Conservation (phyloP, 1,140 invertebrate genomes). For the Bombus pascuorum region DNA sequence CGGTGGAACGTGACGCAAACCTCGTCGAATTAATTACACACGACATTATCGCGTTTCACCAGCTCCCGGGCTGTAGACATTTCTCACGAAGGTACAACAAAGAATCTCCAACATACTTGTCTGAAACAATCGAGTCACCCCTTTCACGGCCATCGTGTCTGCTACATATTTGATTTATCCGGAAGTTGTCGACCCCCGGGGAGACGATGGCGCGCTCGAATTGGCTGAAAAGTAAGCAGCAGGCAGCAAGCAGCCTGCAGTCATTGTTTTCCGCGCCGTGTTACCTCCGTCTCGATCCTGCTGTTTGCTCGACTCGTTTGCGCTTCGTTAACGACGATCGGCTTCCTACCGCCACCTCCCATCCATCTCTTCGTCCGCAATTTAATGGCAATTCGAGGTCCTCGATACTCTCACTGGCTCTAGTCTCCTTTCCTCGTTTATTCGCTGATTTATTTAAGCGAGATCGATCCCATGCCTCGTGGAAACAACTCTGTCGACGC, state of each 20-base stretch:
- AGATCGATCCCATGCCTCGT: not conserved
- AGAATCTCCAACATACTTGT: slow-evolving; percentile 24
- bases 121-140: not conserved
- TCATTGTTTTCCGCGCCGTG: slow-evolving; percentile 54
- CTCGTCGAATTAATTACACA: slow-evolving; percentile 62
- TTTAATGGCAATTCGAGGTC: slow-evolving; percentile 10
- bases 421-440: not conserved
- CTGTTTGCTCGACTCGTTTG: slow-evolving; percentile 30
- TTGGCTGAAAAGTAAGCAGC: slow-evolving; percentile 59
- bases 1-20: slow-evolving; percentile 34
- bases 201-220: slow-evolving; percentile 46
- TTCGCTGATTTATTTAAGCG: slow-evolving; percentile 11
- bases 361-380: not conserved
- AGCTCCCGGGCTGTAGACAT: slow-evolving; percentile 48
- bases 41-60: slow-evolving; percentile 62
- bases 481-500: not conserved
- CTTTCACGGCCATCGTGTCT: not conserved
- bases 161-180: slow-evolving; percentile 67
- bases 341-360: not conserved
- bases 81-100: slow-evolving; percentile 47
- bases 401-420: not conserved
- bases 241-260: slow-evolving; percentile 21
- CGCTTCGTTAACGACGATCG: slow-evolving; percentile 40
- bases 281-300: not conserved
- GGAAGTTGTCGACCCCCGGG: slow-evolving; percentile 47